A percentile compares a stretch with the other conserved stretches of the same genome.
phyloP scores from a whole-genome alignment of 1,140 invertebrate genomes.

The Pseudachorutes palmiensis region DNA sequence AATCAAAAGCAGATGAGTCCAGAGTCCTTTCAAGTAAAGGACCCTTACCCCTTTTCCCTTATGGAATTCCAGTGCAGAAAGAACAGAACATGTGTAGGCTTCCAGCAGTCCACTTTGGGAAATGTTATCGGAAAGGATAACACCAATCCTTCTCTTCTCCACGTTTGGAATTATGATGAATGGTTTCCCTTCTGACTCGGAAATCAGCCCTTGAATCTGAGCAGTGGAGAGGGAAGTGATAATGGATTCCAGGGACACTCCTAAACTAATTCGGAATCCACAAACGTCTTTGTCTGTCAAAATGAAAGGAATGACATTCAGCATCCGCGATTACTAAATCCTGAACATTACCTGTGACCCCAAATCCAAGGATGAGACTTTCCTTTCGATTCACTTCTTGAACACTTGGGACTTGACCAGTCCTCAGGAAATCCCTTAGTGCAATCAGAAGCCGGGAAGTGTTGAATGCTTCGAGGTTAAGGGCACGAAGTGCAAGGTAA shows the following conservation, averaged over 20 bases:
- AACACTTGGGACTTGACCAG: slow-evolving; percentile 47
- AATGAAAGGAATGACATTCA: slow-evolving; percentile 13
- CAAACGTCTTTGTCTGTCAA: slow-evolving; percentile 47
- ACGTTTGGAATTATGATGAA: slow-evolving; percentile 48
- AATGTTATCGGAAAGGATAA: slow-evolving; percentile 45
- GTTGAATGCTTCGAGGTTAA: slow-evolving; percentile 70
- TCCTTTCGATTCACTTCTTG: slow-evolving; percentile 51
- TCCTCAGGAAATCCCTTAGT: slow-evolving; percentile 52
- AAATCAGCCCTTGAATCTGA: slow-evolving; percentile 39
- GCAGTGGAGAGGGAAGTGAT: slow-evolving; percentile 39
- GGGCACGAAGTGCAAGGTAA: slow-evolving; percentile 68
- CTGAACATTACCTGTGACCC: slow-evolving; percentile 39
- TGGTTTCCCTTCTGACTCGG: slow-evolving; percentile 42
- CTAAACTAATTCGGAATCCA: slow-evolving; percentile 49
- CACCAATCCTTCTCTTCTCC: slow-evolving; percentile 44
- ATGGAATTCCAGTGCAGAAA: slow-evolving; percentile 40
- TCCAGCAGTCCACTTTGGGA: slow-evolving; percentile 44
- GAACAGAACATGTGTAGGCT: slow-evolving; percentile 50
- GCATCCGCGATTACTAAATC: background rate
- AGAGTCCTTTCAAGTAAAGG: background rate
- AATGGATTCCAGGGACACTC: slow-evolving; percentile 48
- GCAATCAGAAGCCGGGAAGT: slow-evolving; percentile 60
- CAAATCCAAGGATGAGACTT: slow-evolving; percentile 50
- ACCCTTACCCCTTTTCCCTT: background rate
- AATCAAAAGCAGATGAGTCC: background rate